Percentiles rank a stretch among this genome's conserved stretches.
Conservation (phyloP, 1,140 invertebrate genomes). For the Anastrepha ludens region DNA sequence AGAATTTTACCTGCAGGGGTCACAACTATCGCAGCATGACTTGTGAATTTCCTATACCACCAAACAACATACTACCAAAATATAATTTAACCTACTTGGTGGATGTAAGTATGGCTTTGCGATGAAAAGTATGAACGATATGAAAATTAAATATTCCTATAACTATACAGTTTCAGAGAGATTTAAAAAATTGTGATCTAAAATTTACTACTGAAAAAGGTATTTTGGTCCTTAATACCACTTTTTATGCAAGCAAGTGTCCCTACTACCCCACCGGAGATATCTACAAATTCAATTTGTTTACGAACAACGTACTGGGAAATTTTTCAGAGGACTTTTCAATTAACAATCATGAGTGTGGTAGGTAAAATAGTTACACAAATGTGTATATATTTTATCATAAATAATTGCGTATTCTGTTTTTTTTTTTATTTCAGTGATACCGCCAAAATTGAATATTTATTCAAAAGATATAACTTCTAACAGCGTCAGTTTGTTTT, state of each 20-base stretch:
- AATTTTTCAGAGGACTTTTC: background rate
- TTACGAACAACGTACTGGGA: conserved; percentile 25
- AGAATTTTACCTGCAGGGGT: background rate
- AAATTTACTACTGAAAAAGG: background rate
- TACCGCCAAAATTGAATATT: conserved; percentile 40
- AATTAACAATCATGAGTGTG: conserved; percentile 33
- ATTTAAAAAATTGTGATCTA: too few species aligned
- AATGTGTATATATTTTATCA: background rate
- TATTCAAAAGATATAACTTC: conserved; percentile 3
- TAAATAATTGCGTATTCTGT: background rate
- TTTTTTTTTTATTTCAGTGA: conserved; percentile 30
- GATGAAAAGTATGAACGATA: too few species aligned
- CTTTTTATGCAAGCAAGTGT: background rate
- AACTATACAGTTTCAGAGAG: too few species aligned
- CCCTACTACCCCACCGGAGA: background rate
- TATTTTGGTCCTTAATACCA: background rate
- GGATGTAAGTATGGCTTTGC: background rate
- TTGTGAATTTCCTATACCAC: background rate
- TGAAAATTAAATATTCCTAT: too few species aligned
- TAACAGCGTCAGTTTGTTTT: conserved; percentile 27
- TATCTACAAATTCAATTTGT: conserved; percentile 50
- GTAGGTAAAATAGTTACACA: background rate
- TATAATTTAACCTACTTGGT: background rate
- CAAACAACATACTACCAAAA: background rate
- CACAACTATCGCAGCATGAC: background rate